Evolutionary conservation across 2,797 vertebrate species (phyloP).

Genomic region (Argyrosomus regius): DNA sequence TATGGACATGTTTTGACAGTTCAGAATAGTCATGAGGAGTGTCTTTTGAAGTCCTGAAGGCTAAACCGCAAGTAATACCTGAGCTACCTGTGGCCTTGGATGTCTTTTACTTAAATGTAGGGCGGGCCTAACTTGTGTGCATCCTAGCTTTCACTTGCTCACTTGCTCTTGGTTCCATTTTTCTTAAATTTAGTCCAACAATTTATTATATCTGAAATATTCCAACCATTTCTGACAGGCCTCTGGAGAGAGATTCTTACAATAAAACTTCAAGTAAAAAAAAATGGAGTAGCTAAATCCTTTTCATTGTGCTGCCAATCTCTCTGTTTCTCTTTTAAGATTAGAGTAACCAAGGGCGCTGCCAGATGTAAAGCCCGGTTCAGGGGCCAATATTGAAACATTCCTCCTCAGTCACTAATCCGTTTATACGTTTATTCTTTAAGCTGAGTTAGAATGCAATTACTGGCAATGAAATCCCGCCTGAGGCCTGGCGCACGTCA

Average conservation of each 20-base stretch:
- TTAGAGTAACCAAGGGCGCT: slow-evolving; percentile 54
- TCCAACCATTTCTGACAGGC: slow-evolving; percentile 3
- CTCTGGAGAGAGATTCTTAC: background rate
- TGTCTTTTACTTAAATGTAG: slow-evolving; percentile 39
- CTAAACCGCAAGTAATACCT: slow-evolving; percentile 72
- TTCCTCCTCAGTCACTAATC: slow-evolving; percentile 82
- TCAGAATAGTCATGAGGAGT: slow-evolving; percentile 71
- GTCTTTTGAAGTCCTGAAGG: slow-evolving; percentile 65
- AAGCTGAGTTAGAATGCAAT: slow-evolving; percentile 82
- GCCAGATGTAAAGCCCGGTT: slow-evolving; percentile 65
- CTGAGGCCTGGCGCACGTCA: slow-evolving; percentile 2
- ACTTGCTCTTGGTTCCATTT: slow-evolving; percentile 7
- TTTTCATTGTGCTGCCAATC: slow-evolving; percentile 71
- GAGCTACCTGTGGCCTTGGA: slow-evolving; percentile 55
- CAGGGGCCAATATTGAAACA: slow-evolving; percentile 81
- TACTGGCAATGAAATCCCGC: slow-evolving; percentile 62
- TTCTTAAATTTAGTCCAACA: slow-evolving; percentile 7
- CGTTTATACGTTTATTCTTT: slow-evolving; percentile 80
- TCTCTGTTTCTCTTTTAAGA: slow-evolving; percentile 64
- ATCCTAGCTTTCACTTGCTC: slow-evolving; percentile 45
- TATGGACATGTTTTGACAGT: slow-evolving; percentile 78
- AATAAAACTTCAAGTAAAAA: slow-evolving; percentile 22
- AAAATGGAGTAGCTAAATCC: slow-evolving; percentile 52
- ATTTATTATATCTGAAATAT: background rate
- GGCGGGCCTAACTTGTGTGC: slow-evolving; percentile 30